phyloP scores from a whole-genome alignment of 2,888 invertebrate genomes.

The Habroteleia sp. region DNA sequence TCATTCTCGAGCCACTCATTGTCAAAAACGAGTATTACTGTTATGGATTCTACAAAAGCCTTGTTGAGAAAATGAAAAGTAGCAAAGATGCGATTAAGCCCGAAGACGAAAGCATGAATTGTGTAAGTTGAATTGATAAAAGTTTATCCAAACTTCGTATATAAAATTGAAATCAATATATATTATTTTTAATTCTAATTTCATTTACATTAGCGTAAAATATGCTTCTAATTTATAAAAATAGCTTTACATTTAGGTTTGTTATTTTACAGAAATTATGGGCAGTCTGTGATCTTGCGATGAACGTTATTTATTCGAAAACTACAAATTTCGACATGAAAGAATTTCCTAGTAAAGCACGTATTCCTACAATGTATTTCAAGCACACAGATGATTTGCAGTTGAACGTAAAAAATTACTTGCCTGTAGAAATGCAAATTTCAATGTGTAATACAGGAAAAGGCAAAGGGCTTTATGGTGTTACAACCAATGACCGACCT shows the following conservation, averaged over 20 bases:
- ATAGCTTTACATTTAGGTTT: too few relatives aligned
- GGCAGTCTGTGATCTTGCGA: conserved; percentile 97
- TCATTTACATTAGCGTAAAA: too few relatives aligned
- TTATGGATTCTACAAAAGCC: conserved; percentile 96
- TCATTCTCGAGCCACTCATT: conserved; percentile 96
- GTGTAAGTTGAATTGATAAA: conserved; percentile 83
- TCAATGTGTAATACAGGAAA: conserved; percentile 80
- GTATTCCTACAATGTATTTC: conserved; percentile 95
- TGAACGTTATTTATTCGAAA: conserved; percentile 93
- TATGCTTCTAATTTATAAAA: too few relatives aligned
- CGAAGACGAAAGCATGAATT: conserved; percentile 91
- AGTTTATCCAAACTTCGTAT: too few relatives aligned
- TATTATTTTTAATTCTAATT: not conserved
- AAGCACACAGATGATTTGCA: conserved; percentile 87
- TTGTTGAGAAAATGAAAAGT: conserved; percentile 96
- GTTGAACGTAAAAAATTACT: conserved; percentile 89
- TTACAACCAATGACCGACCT: conserved; percentile 79
- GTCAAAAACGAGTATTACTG: conserved; percentile 96
- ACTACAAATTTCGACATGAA: conserved; percentile 93
- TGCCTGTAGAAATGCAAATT: conserved; percentile 90
- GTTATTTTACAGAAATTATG: conserved; percentile 90
- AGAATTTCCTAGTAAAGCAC: conserved; percentile 92
- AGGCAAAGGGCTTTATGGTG: conserved; percentile 73
- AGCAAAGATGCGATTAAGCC: conserved; percentile 94
- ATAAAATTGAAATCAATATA: too few relatives aligned